Evolutionary conservation across 2,888 invertebrate species (phyloP), one percentile per base, ranked within the genome.

Genomic region (Allophyes oxyacanthae): DNA sequence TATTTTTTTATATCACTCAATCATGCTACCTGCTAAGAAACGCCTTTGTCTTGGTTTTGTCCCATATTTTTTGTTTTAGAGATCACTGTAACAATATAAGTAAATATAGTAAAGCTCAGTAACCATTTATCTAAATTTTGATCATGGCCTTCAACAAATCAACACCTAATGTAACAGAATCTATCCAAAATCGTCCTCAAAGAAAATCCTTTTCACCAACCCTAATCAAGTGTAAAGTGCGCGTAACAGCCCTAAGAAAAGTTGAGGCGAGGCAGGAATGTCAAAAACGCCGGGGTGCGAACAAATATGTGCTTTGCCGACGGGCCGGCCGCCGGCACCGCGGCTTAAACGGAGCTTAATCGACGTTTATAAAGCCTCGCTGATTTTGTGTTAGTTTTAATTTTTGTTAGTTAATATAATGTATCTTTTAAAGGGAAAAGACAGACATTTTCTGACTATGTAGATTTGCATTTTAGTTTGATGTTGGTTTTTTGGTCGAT

Each of bases 271-370:
- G 83, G 81, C 79, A 85, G 89, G 88, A 88, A 90, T 88, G 89
- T 90, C 90, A 91, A 92, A 93, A 92, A 91, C 86, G 90, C 81
- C 79, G 85, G 81, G 85, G 90, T 78, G 92, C 85, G 89, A 92
- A 91, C 92, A 93, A 92, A 93, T 92, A 92, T 92, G 91, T 92
- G 91, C 84, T 87, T 85, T 85, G 82, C 84, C 75, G 82, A 72
- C 81, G 78, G 73, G 65, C 73, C 74, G 83, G 71, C 76, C 73
- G 81, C 67, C 49, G 38, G 48, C 64, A 73, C 73, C 68, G 55
- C 41, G 52, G 56, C 46, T 63, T 75, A 65, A 75, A 42, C 53
- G 33, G 32, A 55, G 68, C 62, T 64, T 68, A 73, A 72, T 73
- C 50, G 41, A 53, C 57, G 75, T 64, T 76, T 76, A 73, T 50